Evolutionary conservation across 2,888 invertebrate genomes (phyloP).

Genomic region (Folsomia manolachei): DNA sequence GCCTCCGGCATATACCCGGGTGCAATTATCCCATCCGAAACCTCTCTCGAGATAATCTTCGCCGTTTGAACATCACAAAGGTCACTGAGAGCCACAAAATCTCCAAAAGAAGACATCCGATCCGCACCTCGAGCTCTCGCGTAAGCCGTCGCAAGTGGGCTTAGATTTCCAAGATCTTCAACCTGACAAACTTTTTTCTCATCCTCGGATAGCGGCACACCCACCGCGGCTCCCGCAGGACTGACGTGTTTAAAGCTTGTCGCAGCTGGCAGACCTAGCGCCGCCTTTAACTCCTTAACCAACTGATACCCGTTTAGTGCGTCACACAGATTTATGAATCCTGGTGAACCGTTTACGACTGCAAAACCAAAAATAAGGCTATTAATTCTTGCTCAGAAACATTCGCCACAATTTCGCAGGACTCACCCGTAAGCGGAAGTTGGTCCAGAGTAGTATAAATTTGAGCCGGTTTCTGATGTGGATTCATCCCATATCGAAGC

Average conservation of each 20-base stretch:
- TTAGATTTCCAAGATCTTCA: conserved; percentile 72
- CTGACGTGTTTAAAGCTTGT: conserved; percentile 98
- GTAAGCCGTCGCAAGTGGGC: conserved; percentile 85
- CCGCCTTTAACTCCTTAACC: conserved; percentile 78
- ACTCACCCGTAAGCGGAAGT: conserved; percentile 70
- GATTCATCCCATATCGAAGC: conserved; percentile 94
- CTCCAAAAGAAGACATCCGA: conserved; percentile 98
- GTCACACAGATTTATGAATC: conserved; percentile 95
- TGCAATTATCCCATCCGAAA: conserved; percentile 97
- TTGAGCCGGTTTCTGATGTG: conserved; percentile 95
- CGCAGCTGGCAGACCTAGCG: conserved; percentile 81
- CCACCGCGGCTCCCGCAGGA: conserved; percentile 95
- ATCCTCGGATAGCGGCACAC: conserved; percentile 68
- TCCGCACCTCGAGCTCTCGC: conserved; percentile 96
- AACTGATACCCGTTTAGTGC: conserved; percentile 97
- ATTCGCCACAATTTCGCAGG: not conserved
- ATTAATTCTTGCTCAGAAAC: not conserved
- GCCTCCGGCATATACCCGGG: conserved; percentile 85
- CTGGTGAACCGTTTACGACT: conserved; percentile 91
- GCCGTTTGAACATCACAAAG: conserved; percentile 87
- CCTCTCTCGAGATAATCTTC: conserved; percentile 78
- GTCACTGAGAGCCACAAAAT: conserved; percentile 92
- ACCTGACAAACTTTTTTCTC: conserved; percentile 92
- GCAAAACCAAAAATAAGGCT: conserved; percentile 5
- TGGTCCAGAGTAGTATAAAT: conserved; percentile 74